phyloP scores from a whole-genome alignment of 2,797 vertebrate genomes.

The Bradypodion pumilum region DNA sequence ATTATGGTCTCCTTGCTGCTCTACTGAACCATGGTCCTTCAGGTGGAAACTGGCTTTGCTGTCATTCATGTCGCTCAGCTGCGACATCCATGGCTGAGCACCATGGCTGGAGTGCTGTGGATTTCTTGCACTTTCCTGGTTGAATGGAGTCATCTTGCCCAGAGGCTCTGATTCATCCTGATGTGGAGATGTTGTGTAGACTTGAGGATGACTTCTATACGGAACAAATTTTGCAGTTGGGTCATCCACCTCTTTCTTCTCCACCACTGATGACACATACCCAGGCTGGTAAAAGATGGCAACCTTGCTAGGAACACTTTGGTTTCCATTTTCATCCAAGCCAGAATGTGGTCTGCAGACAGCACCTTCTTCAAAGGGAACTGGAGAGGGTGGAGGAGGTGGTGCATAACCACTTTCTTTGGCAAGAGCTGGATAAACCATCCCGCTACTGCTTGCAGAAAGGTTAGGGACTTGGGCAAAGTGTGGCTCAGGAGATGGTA shows the following conservation, averaged over 20 bases:
- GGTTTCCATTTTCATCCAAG: conserved; percentile 82
- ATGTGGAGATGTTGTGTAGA: background rate
- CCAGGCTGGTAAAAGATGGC: conserved; percentile 65
- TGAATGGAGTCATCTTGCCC: conserved; percentile 43
- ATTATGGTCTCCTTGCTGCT: conserved; percentile 65
- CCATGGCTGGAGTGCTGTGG: conserved; percentile 48
- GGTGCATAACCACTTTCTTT: conserved; percentile 81
- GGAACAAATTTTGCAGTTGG: conserved; percentile 59
- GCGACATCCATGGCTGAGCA: conserved; percentile 53
- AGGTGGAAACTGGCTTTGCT: conserved; percentile 57
- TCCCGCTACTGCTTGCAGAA: conserved; percentile 67
- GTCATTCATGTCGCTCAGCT: conserved; percentile 63
- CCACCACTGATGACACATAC: conserved; percentile 36
- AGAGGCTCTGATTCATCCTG: conserved; percentile 60
- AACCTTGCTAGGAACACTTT: conserved; percentile 70
- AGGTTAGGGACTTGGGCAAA: conserved; percentile 84
- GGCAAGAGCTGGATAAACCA: conserved; percentile 82
- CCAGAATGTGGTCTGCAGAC: conserved; percentile 14
- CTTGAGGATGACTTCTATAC: conserved; percentile 71
- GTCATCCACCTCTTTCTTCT: conserved; percentile 66
- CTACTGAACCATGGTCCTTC: conserved; percentile 63
- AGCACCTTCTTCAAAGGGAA: background rate
- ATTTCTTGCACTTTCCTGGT: conserved; percentile 60
- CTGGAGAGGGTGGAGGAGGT: conserved; percentile 21
- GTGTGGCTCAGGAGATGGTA: conserved; percentile 87